Evolutionary conservation across 2,888 invertebrate species (phyloP).

Genomic region (Phlogophora meticulosa): DNA sequence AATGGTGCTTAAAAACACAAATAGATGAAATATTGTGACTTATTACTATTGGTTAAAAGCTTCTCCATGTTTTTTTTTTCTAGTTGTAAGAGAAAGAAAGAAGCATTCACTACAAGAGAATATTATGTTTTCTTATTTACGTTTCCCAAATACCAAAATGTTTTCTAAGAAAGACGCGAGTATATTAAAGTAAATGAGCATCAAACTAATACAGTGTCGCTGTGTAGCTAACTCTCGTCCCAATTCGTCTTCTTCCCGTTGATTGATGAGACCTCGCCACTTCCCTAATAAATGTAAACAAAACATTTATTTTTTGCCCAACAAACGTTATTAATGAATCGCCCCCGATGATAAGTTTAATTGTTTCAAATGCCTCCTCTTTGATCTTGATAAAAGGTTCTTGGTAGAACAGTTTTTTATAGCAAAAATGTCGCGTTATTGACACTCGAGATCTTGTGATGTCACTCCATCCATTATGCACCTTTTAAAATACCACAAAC

Average conservation of each 20-base stretch:
- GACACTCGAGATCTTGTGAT: slow-evolving; percentile 70
- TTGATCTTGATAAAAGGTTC: slow-evolving; percentile 78
- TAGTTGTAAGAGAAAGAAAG: neutral
- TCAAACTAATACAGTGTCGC: slow-evolving; percentile 74
- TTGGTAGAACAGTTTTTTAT: slow-evolving; percentile 69
- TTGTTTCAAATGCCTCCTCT: slow-evolving; percentile 81
- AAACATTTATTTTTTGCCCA: slow-evolving; percentile 84
- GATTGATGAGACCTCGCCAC: slow-evolving; percentile 87
- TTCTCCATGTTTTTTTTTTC: no score
- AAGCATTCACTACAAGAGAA: neutral
- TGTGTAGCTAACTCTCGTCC: slow-evolving; percentile 66
- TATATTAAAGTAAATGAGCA: slow-evolving; percentile 71
- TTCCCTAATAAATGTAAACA: slow-evolving; percentile 90
- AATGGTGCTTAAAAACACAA: slow-evolving; percentile 6
- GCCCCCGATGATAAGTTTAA: slow-evolving; percentile 83
- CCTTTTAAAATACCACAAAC: slow-evolving; percentile 33
- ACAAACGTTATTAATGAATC: slow-evolving; percentile 85
- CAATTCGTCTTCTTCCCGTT: slow-evolving; percentile 85
- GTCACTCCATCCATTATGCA: slow-evolving; percentile 60
- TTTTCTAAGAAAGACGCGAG: slow-evolving; percentile 26
- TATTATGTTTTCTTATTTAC: neutral
- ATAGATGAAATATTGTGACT: no score
- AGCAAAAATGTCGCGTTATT: slow-evolving; percentile 74
- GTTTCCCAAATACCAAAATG: slow-evolving; percentile 1
- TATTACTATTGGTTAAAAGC: no score